Evolutionary conservation across 2,113 vertebrate species (phyloP).

Genomic region (Malurus cyaneus): DNA sequence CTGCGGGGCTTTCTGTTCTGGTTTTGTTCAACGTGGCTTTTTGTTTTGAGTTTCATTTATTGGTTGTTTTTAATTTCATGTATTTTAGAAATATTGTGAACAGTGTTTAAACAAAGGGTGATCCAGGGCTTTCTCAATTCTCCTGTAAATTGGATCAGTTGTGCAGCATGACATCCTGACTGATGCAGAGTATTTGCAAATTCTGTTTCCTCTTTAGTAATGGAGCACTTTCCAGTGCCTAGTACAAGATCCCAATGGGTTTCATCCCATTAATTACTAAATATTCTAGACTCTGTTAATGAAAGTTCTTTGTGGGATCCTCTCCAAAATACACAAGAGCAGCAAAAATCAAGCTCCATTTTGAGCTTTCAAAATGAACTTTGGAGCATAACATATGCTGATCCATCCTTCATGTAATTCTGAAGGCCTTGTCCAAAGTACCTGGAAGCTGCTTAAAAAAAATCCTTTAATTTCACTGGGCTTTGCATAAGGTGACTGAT

Average conservation of each 20-base stretch:
- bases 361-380: neutral
- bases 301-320: neutral
- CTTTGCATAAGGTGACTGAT: neutral
- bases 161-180: neutral
- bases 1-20: slow-evolving; percentile 42
- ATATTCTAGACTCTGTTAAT: neutral
- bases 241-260: neutral
- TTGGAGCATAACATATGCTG: neutral
- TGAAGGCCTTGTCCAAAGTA: slow-evolving; percentile 15
- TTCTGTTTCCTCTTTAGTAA: neutral
- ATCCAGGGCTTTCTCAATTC: slow-evolving; percentile 45
- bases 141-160: neutral
- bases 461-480: neutral
- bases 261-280: neutral
- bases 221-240: neutral
- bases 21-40: slow-evolving; percentile 59
- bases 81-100: slow-evolving; percentile 47
- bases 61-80: slow-evolving; percentile 70
- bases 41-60: slow-evolving; percentile 66
- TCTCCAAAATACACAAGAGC: neutral
- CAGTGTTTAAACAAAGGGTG: slow-evolving; percentile 56
- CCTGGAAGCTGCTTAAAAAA: neutral
- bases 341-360: neutral
- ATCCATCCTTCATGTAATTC: neutral
- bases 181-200: neutral